Evolutionary conservation across 1,140 invertebrate genomes (phyloP).

Genomic region (Drosophila truncata): DNA sequence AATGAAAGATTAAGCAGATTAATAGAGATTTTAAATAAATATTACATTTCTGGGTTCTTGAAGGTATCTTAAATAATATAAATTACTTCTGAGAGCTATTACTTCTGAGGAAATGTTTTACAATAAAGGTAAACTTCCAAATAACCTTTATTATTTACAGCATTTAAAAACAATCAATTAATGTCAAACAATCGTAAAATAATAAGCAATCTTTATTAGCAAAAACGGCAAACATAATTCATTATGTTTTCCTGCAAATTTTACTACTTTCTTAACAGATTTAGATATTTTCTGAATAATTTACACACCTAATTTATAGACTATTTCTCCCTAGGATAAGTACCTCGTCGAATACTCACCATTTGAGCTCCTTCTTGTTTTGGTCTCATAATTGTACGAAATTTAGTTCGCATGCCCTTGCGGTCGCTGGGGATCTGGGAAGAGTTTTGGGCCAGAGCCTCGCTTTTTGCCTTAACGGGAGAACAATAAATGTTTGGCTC

Average conservation of each 20-base stretch:
- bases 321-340: neutral
- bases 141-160: neutral
- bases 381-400: slow-evolving; percentile 82
- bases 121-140: neutral
- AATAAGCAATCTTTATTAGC: neutral
- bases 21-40: neutral
- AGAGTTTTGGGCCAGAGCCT: slow-evolving; percentile 48
- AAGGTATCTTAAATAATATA: neutral
- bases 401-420: slow-evolving; percentile 84
- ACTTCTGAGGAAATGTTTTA: neutral
- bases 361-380: slow-evolving; percentile 46
- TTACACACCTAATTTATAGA: neutral
- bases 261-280: neutral
- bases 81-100: neutral
- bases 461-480: slow-evolving; percentile 76
- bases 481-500: slow-evolving; percentile 78
- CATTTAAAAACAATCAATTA: neutral
- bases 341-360: slow-evolving; percentile 5
- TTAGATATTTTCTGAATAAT: neutral
- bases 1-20: neutral
- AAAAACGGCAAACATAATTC: neutral
- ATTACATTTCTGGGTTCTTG: neutral
- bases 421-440: slow-evolving; percentile 62
- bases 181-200: neutral
- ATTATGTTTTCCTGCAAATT: neutral